Percentiles rank a stretch among this genome's conserved stretches.
These are phyloP conservation scores for Medauroidea extradentata DNA, from an alignment of 1,140 invertebrate genomes.

Conservation along the genomic window DNA sequence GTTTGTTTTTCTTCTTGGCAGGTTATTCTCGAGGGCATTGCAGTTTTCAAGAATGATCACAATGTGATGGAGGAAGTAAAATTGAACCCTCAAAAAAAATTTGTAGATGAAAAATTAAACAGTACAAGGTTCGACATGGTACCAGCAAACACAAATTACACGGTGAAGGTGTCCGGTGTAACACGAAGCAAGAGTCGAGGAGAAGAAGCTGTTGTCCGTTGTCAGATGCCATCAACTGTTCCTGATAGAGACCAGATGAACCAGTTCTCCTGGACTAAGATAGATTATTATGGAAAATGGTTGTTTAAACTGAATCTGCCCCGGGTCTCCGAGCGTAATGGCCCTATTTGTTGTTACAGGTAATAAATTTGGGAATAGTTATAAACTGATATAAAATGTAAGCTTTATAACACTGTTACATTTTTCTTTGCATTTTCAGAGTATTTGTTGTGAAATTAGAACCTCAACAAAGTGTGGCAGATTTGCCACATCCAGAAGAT, in stretches of 20 bases:
- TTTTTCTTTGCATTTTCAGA: conserved; percentile 38
- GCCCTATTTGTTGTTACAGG: conserved; percentile 79
- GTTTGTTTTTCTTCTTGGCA: conserved; percentile 28
- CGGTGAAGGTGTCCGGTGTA: conserved; percentile 55
- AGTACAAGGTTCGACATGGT: conserved; percentile 57
- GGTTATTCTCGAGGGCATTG: conserved; percentile 55
- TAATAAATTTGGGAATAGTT: conserved; percentile 20
- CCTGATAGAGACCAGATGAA: conserved; percentile 61
- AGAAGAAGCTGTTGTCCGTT: conserved; percentile 52
- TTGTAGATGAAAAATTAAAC: conserved; percentile 49
- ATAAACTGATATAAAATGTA: background rate
- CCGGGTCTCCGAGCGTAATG: conserved; percentile 75
- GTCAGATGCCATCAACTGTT: conserved; percentile 62
- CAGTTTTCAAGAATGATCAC: conserved; percentile 54
- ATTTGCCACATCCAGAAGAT: conserved; percentile 61
- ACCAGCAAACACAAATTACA: conserved; percentile 75
- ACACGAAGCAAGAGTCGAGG: conserved; percentile 65
- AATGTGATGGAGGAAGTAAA: conserved; percentile 48
- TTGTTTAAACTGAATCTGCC: conserved; percentile 68
- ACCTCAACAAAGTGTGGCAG: conserved; percentile 56
- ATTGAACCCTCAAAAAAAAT: conserved; percentile 55
- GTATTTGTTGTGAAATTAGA: conserved; percentile 70
- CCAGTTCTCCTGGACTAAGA: conserved; percentile 64
- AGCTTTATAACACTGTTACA: background rate
- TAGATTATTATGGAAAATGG: conserved; percentile 57